A percentile compares a stretch with the other conserved stretches of the same genome.
These are phyloP conservation scores for Mercenaria mercenaria DNA, from an alignment of 1,140 invertebrate genomes.

Conservation along the genomic window DNA sequence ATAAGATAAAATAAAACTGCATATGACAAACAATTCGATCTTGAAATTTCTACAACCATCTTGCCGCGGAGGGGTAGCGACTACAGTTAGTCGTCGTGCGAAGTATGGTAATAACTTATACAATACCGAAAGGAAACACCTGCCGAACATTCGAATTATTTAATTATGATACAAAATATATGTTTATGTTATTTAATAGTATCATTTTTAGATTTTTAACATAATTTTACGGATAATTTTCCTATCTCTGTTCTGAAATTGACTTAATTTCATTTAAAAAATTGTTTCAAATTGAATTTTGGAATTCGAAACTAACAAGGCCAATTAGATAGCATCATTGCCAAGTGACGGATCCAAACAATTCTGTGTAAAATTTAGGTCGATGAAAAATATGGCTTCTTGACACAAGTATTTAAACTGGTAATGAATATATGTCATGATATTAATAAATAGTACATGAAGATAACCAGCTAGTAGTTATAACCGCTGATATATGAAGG, in stretches of 20 bases:
- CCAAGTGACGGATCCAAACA: constrained; percentile 60
- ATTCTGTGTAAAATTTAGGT: constrained; percentile 15
- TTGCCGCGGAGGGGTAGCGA: too few species aligned
- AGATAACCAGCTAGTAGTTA: too few species aligned
- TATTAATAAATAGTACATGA: background rate
- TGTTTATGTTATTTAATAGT: too few species aligned
- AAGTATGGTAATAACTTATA: background rate
- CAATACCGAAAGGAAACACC: constrained; percentile 22
- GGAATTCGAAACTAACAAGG: constrained; percentile 2
- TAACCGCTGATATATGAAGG: too few species aligned
- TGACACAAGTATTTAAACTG: background rate
- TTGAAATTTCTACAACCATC: too few species aligned
- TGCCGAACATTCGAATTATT: constrained; percentile 46
- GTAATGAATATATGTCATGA: constrained; percentile 6
- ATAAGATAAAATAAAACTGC: too few species aligned
- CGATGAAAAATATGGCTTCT: constrained; percentile 29
- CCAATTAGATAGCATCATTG: constrained; percentile 40
- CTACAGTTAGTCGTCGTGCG: background rate
- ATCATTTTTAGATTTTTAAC: background rate
- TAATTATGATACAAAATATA: constrained; percentile 1
- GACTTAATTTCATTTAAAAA: background rate
- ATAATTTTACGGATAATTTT: background rate
- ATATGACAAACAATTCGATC: too few species aligned
- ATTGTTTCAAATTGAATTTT: background rate
- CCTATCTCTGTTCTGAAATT: background rate